Evolutionary conservation across 2,888 invertebrate genomes (phyloP), one percentile per base, ranked within the genome.

Genomic region (Yponomeuta evonymella): DNA sequence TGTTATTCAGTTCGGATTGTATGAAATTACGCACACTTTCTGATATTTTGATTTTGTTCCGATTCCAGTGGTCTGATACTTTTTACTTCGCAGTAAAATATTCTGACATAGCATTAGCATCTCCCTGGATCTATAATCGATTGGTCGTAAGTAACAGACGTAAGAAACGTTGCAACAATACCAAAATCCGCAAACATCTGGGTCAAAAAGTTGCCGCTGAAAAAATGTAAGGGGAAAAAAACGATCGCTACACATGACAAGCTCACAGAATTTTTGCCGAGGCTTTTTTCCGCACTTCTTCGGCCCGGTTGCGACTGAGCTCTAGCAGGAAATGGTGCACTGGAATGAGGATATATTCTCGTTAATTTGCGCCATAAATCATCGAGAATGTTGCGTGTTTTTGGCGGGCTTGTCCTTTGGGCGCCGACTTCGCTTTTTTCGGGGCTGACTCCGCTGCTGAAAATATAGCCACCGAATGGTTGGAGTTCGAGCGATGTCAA

Each of bases 341-440:
- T 79, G 89, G 92, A 92, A 92, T 92, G 92, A 90, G 91, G 92
- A 91, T 91, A 89, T 87, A 84, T 89, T 88, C 91, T 90, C 88
- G 91, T 91, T 92, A 92, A 92, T 92, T 91, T 91, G 89, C 86
- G 82, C 83, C 92, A 92, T 92, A 92, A 92, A 92, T 92, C 92
- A 92, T 90, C 90, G 87, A 83, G 84, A 89, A 89, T 87, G 90
- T 87, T 48, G 64, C 36, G 75, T 76, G 82, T 86, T 87, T 87
- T 82, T 83, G 84, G 83, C 82, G 80, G 83, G 79, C 33, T 23
- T 51, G 64, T 23, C 23, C 23, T 69, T 69, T 79, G 36, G 79
- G 77, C 78, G 77, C 79, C 75, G 73, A 75, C 74, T 73, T 72
- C 36, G 33, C 63, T 43, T 63, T 63, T 70, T 70, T 63, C 36